phyloP scores from a whole-genome alignment of 64 coral and sea anemone genomes.

The Trachythela sp. region DNA sequence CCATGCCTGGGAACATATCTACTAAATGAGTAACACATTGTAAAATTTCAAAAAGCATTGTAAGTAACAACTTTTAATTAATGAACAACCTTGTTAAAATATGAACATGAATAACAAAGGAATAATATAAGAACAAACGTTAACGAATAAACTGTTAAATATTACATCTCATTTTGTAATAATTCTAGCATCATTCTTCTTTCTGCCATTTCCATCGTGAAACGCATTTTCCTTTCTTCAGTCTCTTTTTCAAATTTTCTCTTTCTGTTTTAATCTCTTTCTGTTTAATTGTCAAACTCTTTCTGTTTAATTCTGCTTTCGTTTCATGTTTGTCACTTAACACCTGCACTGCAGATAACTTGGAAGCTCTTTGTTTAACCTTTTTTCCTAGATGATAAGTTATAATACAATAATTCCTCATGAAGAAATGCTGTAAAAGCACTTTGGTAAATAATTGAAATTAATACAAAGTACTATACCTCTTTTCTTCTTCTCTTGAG shows the following conservation, averaged over 20 bases:
- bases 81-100: neutral
- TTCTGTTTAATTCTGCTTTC: no score
- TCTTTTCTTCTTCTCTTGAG: no score
- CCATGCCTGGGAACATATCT: neutral
- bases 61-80: neutral
- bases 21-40: neutral
- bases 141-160: neutral
- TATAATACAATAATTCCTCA: no score
- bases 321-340: no score
- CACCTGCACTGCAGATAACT: no score
- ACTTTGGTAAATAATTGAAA: no score
- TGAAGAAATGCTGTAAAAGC: no score
- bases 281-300: neutral
- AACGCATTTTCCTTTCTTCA: neutral
- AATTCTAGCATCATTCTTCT: neutral
- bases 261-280: no score
- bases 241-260: neutral
- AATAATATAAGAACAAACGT: neutral
- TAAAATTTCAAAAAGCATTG: neutral
- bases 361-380: no score
- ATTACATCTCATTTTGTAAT: neutral
- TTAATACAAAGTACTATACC: no score
- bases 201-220: neutral
- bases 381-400: no score
- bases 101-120: no score